Base-by-base conservation (phyloP, 1,140 invertebrate genomes). In the Belonocnema kinseyi region DNA sequence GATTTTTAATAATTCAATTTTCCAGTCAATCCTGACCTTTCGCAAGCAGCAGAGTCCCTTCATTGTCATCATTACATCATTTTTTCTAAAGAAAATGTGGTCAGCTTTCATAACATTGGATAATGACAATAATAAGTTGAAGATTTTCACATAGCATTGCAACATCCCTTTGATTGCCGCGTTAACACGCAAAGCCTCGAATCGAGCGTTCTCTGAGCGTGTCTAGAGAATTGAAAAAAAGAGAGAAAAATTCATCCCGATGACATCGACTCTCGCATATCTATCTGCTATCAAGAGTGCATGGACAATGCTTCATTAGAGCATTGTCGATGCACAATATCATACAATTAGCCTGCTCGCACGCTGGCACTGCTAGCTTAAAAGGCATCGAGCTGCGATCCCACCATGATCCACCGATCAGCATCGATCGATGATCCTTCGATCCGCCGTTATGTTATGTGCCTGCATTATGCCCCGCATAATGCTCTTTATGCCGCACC, bases 251-350 rank as follows among this genome's bases (percentile, higher is more conserved):
- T 58, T 58, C 76, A 76, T 66, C 78, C 79, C 77, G 82, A 85
- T 85, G 84, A 85, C 82, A 84, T 80, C 78, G 81, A 75, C 72
- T 80, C 76, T 84, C 78, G 77, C 74, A 71, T 76, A 51, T 33
- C 50, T 76, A 14, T 50, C 21, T 51, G 50, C 50, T 70, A 56
- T 52, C 76, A 77, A 77, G 54, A 82, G 82, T 84, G 75, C 78
- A 83, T 84, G 87, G 85, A 90, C 89, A 90, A 90, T 90, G 85
- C 84, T 90, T 88, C 89, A 90, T 90, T 90, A 90, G 89, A 90
- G 87, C 84, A 90, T 90, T 90, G 89, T 90, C 84, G 86, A 80
- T 85, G 83, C 81, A 86, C 87, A 88, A 90, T 90, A 89, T 90
- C 88, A 85, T 86, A 90, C 89, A 90, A 90, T 90, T 90, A 90